Conservation (phyloP, 1,140 invertebrate genomes). For the Dendrolimus kikuchii region DNA sequence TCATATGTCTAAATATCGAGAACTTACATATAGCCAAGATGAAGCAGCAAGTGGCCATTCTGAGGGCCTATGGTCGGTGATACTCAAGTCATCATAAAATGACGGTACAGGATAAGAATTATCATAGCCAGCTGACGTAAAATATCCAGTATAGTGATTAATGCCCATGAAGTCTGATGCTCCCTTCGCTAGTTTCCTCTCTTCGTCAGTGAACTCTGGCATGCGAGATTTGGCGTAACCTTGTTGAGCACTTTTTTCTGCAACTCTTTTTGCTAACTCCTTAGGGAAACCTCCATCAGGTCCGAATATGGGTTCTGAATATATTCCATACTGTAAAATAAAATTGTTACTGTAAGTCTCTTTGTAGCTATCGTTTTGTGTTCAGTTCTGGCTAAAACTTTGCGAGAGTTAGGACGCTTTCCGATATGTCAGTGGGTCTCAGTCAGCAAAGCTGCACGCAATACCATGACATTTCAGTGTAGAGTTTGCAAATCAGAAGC, state of each 20-base stretch:
- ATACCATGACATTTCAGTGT: too few relatives aligned
- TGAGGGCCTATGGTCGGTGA: slow-evolving; percentile 1
- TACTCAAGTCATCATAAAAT: slow-evolving; percentile 24
- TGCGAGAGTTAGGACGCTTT: too few relatives aligned
- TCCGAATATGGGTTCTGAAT: slow-evolving; percentile 74
- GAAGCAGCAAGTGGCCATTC: slow-evolving; percentile 22
- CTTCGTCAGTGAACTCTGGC: slow-evolving; percentile 67
- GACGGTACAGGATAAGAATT: slow-evolving; percentile 20
- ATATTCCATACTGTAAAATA: slow-evolving; percentile 70
- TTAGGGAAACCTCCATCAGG: slow-evolving; percentile 75
- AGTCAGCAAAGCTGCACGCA: too few relatives aligned
- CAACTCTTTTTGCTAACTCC: slow-evolving; percentile 71
- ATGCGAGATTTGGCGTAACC: slow-evolving; percentile 65
- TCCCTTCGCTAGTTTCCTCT: slow-evolving; percentile 72
- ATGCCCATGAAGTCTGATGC: slow-evolving; percentile 78
- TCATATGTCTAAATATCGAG: not conserved
- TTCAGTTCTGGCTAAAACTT: not conserved
- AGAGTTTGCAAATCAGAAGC: too few relatives aligned
- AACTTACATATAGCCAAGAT: slow-evolving; percentile 25
- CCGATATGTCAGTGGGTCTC: too few relatives aligned
- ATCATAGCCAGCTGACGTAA: slow-evolving; percentile 26
- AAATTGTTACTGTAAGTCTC: too few relatives aligned
- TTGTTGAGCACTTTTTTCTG: slow-evolving; percentile 65
- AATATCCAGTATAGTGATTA: slow-evolving; percentile 73
- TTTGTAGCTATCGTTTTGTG: too few relatives aligned